Evolutionary conservation across 2,797 vertebrate genomes (phyloP).

Genomic region (Parotocinclus haroldoi): DNA sequence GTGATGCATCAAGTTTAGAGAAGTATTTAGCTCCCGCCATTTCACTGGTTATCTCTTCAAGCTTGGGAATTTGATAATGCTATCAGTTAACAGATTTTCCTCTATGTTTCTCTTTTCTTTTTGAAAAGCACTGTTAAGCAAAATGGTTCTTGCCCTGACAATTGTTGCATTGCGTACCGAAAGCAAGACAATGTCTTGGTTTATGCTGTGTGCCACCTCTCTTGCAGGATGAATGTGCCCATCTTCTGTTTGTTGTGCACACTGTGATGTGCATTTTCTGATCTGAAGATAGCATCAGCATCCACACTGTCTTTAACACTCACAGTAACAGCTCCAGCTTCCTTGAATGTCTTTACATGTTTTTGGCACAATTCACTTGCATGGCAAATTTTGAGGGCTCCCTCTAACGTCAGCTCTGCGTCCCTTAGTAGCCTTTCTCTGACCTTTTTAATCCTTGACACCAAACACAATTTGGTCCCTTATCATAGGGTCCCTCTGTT

Average conservation of each 20-base stretch:
- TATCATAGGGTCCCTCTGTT: conserved; percentile 3
- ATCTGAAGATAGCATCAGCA: not conserved
- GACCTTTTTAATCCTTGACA: conserved; percentile 3
- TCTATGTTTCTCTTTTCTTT: conserved; percentile 3
- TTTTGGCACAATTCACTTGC: conserved; percentile 25
- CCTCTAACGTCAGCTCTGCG: conserved; percentile 8
- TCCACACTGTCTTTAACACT: not conserved
- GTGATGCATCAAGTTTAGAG: too few relatives aligned
- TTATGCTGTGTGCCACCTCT: conserved; percentile 14
- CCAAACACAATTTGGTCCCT: conserved; percentile 24
- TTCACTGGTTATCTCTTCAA: too few relatives aligned
- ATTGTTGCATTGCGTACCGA: conserved; percentile 22
- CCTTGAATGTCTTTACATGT: conserved; percentile 32
- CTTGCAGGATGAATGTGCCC: conserved; percentile 1
- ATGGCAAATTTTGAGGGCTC: conserved; percentile 20
- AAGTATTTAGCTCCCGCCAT: too few relatives aligned
- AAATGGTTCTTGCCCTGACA: conserved; percentile 37
- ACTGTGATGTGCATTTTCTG: not conserved
- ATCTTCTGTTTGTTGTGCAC: not conserved
- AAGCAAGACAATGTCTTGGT: conserved; percentile 20
- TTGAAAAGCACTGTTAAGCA: conserved; percentile 30
- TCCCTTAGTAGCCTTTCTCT: conserved; percentile 18
- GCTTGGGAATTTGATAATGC: too few relatives aligned
- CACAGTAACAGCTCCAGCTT: not conserved
- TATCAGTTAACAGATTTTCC: not conserved